Evolutionary conservation across 2,797 vertebrate genomes (phyloP), one percentile per base, ranked within the genome.

Genomic region (Hozukius guyotensis): DNA sequence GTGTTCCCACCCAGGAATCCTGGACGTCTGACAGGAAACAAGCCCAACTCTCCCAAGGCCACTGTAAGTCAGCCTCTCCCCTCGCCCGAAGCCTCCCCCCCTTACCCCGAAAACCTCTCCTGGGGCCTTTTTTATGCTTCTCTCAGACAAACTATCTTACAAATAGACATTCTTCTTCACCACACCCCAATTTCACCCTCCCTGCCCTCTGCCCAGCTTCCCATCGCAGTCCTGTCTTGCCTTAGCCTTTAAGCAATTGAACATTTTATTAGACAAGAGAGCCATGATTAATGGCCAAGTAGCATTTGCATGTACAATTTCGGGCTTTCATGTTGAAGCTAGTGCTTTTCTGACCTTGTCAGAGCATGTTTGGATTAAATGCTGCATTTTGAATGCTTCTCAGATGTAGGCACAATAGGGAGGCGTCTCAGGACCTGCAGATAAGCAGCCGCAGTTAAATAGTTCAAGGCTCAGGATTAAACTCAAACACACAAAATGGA

Each of bases 1-100:
- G 71, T 52, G 92, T 95, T 96, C 95, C 95, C 96, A 96, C 94
- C 93, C 95, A 95, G 93, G 93, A 96, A 95, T 96, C 91, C 92
- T 96, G 95, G 93, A 95, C 29, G 88, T 93, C 93, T 96, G 96
- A 95, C 94, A 94, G 90, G 88, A 95, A 95, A 94, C 94, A 94
- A 92, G 77, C 93, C 93, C 89, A 93, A 93, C 87, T 93, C 87
- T 94, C 93, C 80, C 92, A 94, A 94, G 94, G 88, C 92, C 93
- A 86, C 87, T 80, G 87, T 85, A 93, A 89, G 87, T 92, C 89
- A 92, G 87, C 80, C 80, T 93, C 86, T 89, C 90, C 85, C 82
- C 86, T 87, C 82, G 85, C 67, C 83, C 86, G 55, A 71, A 85
- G 78, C 83, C 42, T 69, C 79, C n/a, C 83, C 85, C 86, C 77